These are phyloP conservation scores for Phrixothrix hirtus DNA, from an alignment of 2,888 invertebrate genomes.

Conservation along the genomic window DNA sequence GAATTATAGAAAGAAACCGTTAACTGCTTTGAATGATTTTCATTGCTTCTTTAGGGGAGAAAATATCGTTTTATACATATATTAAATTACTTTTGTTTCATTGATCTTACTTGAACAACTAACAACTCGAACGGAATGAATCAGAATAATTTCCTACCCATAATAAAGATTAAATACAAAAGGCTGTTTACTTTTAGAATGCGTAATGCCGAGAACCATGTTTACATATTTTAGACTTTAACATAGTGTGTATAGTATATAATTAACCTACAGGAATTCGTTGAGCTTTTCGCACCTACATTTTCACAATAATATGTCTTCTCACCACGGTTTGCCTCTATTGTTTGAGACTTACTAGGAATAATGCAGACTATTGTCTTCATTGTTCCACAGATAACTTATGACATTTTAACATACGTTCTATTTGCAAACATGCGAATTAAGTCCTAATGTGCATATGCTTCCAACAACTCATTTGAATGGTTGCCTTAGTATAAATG, in stretches of 20 bases:
- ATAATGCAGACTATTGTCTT: slow-evolving; percentile 47
- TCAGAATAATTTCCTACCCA: too few relatives aligned
- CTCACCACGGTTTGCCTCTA: slow-evolving; percentile 29
- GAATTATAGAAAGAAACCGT: too few relatives aligned
- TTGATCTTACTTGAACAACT: too few relatives aligned
- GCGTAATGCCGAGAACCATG: too few relatives aligned
- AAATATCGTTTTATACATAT: too few relatives aligned
- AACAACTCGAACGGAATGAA: too few relatives aligned
- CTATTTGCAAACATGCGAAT: slow-evolving; percentile 35
- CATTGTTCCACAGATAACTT: slow-evolving; percentile 47
- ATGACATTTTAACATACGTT: slow-evolving; percentile 48
- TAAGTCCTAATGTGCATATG: slow-evolving; percentile 32
- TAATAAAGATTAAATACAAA: too few relatives aligned
- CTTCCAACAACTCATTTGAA: slow-evolving; percentile 16
- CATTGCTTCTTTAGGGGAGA: too few relatives aligned
- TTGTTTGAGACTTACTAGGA: slow-evolving; percentile 40
- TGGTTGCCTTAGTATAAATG: slow-evolving; percentile 9
- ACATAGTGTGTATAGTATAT: too few relatives aligned
- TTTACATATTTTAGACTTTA: not conserved
- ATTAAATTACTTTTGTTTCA: too few relatives aligned
- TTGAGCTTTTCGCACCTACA: slow-evolving; percentile 12
- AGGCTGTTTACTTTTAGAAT: too few relatives aligned
- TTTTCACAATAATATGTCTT: slow-evolving; percentile 30
- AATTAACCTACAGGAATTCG: not conserved
- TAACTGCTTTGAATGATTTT: too few relatives aligned